Evolutionary conservation across 2,888 invertebrate species (phyloP).

Genomic region (Nasonovia ribisnigri): DNA sequence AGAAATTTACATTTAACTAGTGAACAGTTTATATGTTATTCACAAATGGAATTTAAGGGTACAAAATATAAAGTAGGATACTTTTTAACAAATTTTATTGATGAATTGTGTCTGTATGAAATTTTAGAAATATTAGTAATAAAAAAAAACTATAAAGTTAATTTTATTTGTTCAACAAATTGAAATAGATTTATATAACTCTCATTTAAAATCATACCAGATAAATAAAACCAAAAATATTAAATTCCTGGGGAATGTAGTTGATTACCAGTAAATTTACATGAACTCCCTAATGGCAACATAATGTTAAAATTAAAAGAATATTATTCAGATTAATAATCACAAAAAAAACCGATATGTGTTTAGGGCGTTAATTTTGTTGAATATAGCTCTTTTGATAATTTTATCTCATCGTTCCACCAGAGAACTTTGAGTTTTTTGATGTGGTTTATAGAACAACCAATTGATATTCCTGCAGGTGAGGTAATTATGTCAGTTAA

Average conservation of each 20-base stretch:
- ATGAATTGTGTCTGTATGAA: not conserved
- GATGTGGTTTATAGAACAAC: not conserved
- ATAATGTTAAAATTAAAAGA: no score
- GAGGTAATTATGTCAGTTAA: constrained; percentile 2
- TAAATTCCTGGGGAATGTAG: no score
- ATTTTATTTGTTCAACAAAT: not conserved
- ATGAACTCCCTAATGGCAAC: no score
- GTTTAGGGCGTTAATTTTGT: not conserved
- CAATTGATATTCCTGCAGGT: constrained; percentile 3
- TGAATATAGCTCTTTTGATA: not conserved
- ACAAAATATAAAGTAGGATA: constrained; percentile 1
- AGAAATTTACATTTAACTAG: not conserved
- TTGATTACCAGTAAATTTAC: no score
- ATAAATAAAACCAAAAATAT: not conserved
- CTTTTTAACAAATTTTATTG: not conserved
- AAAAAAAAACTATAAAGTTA: not conserved
- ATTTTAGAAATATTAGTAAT: not conserved
- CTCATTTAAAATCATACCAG: constrained; percentile 15
- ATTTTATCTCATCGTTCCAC: not conserved
- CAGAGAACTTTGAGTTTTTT: not conserved
- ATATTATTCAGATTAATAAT: no score
- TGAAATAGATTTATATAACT: constrained; percentile 11
- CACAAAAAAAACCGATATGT: not conserved
- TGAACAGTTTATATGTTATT: not conserved
- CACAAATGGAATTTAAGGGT: not conserved